phyloP scores from a whole-genome alignment of 1,140 invertebrate species.

The Orussus abietinus region DNA sequence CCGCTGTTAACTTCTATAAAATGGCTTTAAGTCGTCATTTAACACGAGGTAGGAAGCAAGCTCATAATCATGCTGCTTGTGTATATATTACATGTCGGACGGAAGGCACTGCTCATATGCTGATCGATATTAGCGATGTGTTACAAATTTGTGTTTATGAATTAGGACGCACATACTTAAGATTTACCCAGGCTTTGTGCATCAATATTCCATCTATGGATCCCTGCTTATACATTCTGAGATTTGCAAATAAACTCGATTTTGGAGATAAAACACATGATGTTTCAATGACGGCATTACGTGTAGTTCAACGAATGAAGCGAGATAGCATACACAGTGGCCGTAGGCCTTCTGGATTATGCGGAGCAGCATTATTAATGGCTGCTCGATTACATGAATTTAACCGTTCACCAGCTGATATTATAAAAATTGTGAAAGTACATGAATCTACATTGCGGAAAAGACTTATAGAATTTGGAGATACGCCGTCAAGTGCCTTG shows the following conservation, averaged over 20 bases:
- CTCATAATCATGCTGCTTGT: conserved; percentile 94
- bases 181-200: conserved; percentile 81
- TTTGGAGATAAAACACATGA: conserved; percentile 90
- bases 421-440: conserved; percentile 94
- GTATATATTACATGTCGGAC: conserved; percentile 95
- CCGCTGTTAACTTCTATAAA: conserved; percentile 94
- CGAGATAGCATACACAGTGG: conserved; percentile 96
- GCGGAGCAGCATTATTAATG: conserved; percentile 92
- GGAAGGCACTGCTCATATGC: conserved; percentile 88
- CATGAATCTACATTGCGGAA: conserved; percentile 91
- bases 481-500: conserved; percentile 74
- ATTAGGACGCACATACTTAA: conserved; percentile 88
- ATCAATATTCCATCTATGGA: conserved; percentile 93
- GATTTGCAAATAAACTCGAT: conserved; percentile 92
- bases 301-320: conserved; percentile 96
- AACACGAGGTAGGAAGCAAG: conserved; percentile 85
- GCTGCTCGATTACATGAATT: conserved; percentile 91
- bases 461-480: conserved; percentile 91
- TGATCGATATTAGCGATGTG: conserved; percentile 98
- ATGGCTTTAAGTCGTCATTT: conserved; percentile 86
- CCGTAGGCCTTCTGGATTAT: conserved; percentile 90
- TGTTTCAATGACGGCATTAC: conserved; percentile 90
- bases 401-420: conserved; percentile 79
- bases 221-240: conserved; percentile 90
- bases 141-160: conserved; percentile 95